Conservation (phyloP, 2,113 vertebrate genomes). For the Menura novaehollandiae region DNA sequence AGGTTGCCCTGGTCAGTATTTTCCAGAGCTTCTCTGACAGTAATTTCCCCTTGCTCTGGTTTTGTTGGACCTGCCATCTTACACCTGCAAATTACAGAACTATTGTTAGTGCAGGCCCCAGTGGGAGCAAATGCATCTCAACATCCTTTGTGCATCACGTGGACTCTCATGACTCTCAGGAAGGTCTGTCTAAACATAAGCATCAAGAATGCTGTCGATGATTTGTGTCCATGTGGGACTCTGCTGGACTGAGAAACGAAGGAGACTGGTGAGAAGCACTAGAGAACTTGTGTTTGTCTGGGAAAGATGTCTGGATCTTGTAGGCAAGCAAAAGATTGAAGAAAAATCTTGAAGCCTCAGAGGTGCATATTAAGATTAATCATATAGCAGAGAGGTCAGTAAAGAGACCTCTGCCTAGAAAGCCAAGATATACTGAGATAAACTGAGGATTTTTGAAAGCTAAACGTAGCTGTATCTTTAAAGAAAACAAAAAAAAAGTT, state of each 20-base stretch:
- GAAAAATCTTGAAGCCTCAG: neutral
- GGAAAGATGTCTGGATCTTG: neutral
- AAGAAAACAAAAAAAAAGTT: neutral
- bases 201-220: neutral
- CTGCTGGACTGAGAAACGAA: neutral
- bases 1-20: neutral
- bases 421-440: neutral
- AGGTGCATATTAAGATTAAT: neutral
- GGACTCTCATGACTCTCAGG: fast-evolving
- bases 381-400: neutral
- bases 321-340: neutral
- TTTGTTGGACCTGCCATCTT: neutral
- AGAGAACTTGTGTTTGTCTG: neutral
- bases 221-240: fast-evolving
- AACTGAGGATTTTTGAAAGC: neutral
- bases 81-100: neutral
- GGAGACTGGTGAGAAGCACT: neutral
- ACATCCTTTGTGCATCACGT: neutral
- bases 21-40: neutral
- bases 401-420: neutral
- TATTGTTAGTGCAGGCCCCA: neutral
- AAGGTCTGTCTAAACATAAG: neutral
- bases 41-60: neutral
- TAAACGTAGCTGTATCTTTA: neutral
- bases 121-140: neutral